Conservation (phyloP, 2,113 vertebrate genomes). For the Myotis lucifugus region DNA sequence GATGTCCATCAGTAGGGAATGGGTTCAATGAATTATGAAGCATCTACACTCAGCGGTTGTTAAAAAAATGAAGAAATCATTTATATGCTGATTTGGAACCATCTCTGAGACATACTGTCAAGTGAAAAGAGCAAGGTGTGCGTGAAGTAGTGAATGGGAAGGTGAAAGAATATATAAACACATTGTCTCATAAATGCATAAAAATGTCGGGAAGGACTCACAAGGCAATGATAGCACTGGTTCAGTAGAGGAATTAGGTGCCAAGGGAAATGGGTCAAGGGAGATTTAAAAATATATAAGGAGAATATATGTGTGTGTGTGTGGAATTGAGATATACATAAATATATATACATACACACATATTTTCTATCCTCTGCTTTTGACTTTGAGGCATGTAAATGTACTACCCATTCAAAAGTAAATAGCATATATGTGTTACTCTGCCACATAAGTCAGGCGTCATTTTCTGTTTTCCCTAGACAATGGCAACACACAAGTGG, state of each 20-base stretch:
- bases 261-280: not conserved
- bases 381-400: not conserved
- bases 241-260: not conserved
- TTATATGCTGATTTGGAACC: conserved; percentile 57
- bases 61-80: conserved; percentile 64
- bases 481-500: accelerated
- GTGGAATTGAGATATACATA: not conserved
- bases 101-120: conserved; percentile 36
- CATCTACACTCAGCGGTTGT: not conserved
- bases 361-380: not conserved
- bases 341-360: not conserved
- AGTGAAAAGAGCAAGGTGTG: conserved; percentile 7
- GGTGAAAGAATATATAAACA: not conserved
- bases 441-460: not conserved
- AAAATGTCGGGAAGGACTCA: not conserved
- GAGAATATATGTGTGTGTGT: not conserved
- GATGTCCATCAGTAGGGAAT: conserved; percentile 24
- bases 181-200: not conserved
- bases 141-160: not conserved
- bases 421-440: not conserved
- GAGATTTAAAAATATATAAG: not conserved
- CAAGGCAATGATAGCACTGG: not conserved
- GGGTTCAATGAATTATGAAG: conserved; percentile 41
- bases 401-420: not conserved
- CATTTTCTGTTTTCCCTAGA: not conserved